Conservation (phyloP, 2,797 vertebrate species). For the Selene dorsalis region DNA sequence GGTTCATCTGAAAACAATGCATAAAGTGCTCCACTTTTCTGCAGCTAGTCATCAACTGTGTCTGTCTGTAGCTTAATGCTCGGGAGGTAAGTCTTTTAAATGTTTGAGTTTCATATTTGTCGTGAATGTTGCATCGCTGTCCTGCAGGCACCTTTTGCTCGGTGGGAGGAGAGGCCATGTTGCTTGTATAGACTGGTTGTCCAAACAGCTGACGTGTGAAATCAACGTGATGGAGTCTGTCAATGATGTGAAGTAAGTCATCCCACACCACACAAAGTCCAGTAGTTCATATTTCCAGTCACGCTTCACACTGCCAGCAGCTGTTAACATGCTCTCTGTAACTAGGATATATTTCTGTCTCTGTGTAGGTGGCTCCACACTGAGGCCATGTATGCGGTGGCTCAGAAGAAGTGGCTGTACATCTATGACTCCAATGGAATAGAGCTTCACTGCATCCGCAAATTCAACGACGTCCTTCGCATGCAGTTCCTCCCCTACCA, state of each 20-base stretch:
- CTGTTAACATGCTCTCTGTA: background rate
- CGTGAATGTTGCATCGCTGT: background rate
- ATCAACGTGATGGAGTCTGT: slow-evolving; percentile 93
- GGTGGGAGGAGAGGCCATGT: slow-evolving; percentile 90
- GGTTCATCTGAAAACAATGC: too few species aligned
- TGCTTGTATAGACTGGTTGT: slow-evolving; percentile 90
- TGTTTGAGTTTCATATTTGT: background rate
- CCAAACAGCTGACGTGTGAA: slow-evolving; percentile 90
- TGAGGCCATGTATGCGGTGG: slow-evolving; percentile 89
- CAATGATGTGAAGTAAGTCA: slow-evolving; percentile 88
- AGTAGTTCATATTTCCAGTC: background rate
- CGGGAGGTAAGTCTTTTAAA: background rate
- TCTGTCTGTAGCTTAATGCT: background rate
- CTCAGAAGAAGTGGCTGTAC: slow-evolving; percentile 92
- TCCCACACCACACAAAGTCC: background rate
- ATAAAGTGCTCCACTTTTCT: background rate
- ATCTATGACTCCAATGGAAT: slow-evolving; percentile 92
- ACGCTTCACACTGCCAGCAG: background rate
- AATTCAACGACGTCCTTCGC: slow-evolving; percentile 87
- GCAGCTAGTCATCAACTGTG: background rate
- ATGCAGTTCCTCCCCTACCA: slow-evolving; percentile 94
- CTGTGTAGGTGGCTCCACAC: slow-evolving; percentile 89
- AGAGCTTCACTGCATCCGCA: slow-evolving; percentile 92
- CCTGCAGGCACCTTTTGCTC: slow-evolving; percentile 87
- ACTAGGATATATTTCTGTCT: slow-evolving; percentile 2